These are phyloP conservation scores for Lagria hirta DNA, from an alignment of 2,888 invertebrate genomes.

Conservation along the genomic window DNA sequence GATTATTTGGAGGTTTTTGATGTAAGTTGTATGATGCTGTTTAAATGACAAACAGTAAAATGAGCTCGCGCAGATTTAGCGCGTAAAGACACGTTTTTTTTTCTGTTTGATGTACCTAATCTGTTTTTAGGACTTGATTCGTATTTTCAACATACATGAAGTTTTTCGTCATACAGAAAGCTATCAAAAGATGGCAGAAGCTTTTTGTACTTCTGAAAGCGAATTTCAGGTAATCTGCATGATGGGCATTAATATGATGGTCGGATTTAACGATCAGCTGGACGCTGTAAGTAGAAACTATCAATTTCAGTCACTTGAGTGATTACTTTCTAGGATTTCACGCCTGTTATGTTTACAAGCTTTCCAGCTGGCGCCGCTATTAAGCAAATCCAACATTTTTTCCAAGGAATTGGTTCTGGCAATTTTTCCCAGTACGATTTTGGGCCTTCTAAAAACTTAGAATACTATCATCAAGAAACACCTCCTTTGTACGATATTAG, in stretches of 20 bases:
- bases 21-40: too few species aligned
- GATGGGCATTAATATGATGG: conserved; percentile 8
- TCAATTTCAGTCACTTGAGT: too few species aligned
- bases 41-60: too few species aligned
- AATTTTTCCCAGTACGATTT: conserved; percentile 59
- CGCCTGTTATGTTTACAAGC: conserved; percentile 15
- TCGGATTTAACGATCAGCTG: conserved; percentile 11
- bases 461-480: conserved; percentile 6
- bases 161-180: too few species aligned
- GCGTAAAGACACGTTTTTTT: too few species aligned
- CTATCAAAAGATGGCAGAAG: too few species aligned
- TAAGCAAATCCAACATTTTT: conserved; percentile 69
- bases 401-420: conserved; percentile 29
- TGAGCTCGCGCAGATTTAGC: too few species aligned
- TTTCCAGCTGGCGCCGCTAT: conserved; percentile 54
- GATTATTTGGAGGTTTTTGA: too few species aligned
- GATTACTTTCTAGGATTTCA: conserved; percentile 18
- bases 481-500: conserved; percentile 20
- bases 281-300: conserved; percentile 6
- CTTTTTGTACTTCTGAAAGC: conserved; percentile 10
- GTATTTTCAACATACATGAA: too few species aligned
- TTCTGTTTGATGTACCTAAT: too few species aligned
- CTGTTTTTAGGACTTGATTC: too few species aligned
- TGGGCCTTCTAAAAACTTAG: conserved; percentile 44
- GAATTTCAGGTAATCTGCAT: conserved; percentile 12